These are phyloP conservation scores for Scaptomyza graminum DNA, from an alignment of 1,140 invertebrate genomes.

Conservation along the genomic window DNA sequence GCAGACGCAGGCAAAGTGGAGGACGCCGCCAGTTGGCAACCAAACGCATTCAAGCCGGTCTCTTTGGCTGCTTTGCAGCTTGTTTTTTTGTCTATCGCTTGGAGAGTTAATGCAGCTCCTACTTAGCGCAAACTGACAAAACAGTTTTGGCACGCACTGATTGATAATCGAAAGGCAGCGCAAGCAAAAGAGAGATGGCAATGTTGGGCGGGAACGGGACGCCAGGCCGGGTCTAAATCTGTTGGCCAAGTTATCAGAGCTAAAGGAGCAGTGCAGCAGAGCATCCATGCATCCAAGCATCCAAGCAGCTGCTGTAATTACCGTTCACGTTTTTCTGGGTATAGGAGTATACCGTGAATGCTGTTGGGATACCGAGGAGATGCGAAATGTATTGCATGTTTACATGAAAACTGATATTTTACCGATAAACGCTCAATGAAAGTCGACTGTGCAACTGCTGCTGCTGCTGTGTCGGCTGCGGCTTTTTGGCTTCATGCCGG, in stretches of 20 bases:
- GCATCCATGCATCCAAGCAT: conserved; percentile 21
- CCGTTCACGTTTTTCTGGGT: conserved; percentile 50
- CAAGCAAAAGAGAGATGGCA: conserved; percentile 15
- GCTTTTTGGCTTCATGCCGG: conserved; percentile 37
- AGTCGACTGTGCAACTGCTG: conserved; percentile 45
- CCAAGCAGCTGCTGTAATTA: conserved; percentile 53
- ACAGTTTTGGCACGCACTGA: conserved; percentile 79
- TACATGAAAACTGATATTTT: conserved; percentile 79
- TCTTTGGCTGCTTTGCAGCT: conserved; percentile 21
- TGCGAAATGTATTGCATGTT: conserved; percentile 81
- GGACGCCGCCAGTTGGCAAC: conserved; percentile 26
- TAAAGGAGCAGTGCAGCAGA: background rate
- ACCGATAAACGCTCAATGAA: conserved; percentile 80
- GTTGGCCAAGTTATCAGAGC: conserved; percentile 28
- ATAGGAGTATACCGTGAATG: no score
- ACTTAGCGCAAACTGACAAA: conserved; percentile 76
- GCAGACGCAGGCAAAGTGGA: conserved; percentile 25
- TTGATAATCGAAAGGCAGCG: conserved; percentile 66
- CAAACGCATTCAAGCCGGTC: conserved; percentile 35
- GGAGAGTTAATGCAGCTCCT: conserved; percentile 65
- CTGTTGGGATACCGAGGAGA: conserved; percentile 43
- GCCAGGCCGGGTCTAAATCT: background rate
- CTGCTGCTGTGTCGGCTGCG: conserved; percentile 14
- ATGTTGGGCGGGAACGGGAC: background rate
- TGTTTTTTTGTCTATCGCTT: conserved; percentile 40